Base-by-base conservation (phyloP, 2,888 invertebrate species). In the Volucella inanis region DNA sequence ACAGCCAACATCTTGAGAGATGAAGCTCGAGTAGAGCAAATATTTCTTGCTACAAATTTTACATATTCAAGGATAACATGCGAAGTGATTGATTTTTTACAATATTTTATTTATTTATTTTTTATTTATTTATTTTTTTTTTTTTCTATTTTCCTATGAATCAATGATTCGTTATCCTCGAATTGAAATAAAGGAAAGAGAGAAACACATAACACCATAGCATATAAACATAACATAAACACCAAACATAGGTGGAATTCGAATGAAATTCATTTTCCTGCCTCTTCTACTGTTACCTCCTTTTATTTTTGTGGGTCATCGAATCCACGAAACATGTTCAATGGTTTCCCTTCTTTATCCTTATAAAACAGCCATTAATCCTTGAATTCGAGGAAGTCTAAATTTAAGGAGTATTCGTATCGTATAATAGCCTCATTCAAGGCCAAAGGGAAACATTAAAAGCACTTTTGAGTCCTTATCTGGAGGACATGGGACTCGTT, bases 401-500 rank as follows among this genome's bases (percentile, higher is more conserved):
- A 6, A 31, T 31, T 0, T 31, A 31, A 31, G 31, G 31, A 31
- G 31, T 31, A 31, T 31, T 31, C 31, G 31, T 31, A 31, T 31
- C 31, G 31, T 31, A 6, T 15, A 15, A 43, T 67, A 14, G 54
- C 12, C 45, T 14, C 38, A 49, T 59, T 71, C 59, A 71, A 71
- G 71, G 59, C 8, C 12, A 18, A 70, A 49, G 3, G 15, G 15
- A 39, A 68, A 55, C 12, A 65, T 49, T 3, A 11, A 55, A 67
- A 54, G 22, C 11, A 52, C 11, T 64, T 74, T 62, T 15, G 31
- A 22, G 38, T 15, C 31, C 55, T 15, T 49, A 50, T 22, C 43
- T 61, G 70, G 15, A 55, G 77, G 70, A 57, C 61, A 41, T 39
- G 31, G 61, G 55, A 52, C 55, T 83, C 78, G 79, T 74, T 68